Conservation (phyloP, 2,888 invertebrate species). For the Diploptera punctata region DNA sequence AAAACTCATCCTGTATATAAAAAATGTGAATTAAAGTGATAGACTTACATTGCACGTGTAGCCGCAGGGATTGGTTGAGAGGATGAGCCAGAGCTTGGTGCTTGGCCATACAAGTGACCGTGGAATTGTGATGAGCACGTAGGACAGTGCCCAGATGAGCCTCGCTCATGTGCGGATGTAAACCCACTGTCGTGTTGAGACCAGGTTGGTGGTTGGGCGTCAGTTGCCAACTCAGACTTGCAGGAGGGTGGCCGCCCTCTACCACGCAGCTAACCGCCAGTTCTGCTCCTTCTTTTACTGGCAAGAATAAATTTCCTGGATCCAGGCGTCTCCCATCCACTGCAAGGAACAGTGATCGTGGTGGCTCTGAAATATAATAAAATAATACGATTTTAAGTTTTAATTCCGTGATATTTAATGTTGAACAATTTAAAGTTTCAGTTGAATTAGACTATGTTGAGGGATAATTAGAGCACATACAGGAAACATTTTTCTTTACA, state of each 20-base stretch:
- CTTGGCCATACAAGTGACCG: constrained; percentile 79
- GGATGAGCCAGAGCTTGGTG: constrained; percentile 68
- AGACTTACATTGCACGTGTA: constrained; percentile 73
- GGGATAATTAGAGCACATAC: too few relatives aligned
- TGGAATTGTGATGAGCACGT: constrained; percentile 86
- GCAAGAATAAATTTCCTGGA: constrained; percentile 87
- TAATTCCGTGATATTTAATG: too few relatives aligned
- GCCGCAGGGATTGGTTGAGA: constrained; percentile 64
- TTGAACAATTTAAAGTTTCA: too few relatives aligned
- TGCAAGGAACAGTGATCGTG: constrained; percentile 83
- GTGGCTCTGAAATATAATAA: constrained; percentile 70
- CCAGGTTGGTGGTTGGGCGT: constrained; percentile 4
- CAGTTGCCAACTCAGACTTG: constrained; percentile 69
- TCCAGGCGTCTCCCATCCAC: constrained; percentile 86
- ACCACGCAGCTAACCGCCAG: constrained; percentile 85
- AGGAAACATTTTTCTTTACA: too few relatives aligned
- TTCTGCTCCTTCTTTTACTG: constrained; percentile 84
- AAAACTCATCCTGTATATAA: too few relatives aligned
- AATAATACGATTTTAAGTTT: too few relatives aligned
- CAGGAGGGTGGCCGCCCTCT: constrained; percentile 79
- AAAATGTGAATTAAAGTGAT: too few relatives aligned
- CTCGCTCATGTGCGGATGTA: constrained; percentile 50
- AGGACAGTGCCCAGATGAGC: constrained; percentile 76
- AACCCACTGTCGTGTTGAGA: constrained; percentile 20
- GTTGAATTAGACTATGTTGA: too few relatives aligned